phyloP scores from a whole-genome alignment of 2,113 vertebrate genomes.

The Ploceus nigricollis region DNA sequence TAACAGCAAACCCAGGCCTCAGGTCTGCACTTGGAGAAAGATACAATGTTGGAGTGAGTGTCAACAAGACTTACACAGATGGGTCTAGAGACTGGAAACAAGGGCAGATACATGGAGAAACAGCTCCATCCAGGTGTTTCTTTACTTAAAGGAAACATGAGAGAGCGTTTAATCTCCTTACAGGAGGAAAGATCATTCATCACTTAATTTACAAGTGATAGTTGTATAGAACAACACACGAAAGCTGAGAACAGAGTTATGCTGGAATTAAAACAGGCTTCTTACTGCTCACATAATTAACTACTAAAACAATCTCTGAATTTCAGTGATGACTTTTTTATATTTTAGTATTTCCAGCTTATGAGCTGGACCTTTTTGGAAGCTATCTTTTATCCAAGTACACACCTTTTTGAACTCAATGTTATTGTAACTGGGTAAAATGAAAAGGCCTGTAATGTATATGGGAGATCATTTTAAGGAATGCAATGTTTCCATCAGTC shows the following conservation, averaged over 20 bases:
- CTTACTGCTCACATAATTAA: not conserved
- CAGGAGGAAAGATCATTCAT: not conserved
- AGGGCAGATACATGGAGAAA: not conserved
- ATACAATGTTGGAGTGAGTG: rapidly evolving
- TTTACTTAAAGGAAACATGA: not conserved
- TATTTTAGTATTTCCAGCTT: not conserved
- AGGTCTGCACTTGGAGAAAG: not conserved
- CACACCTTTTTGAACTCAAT: not conserved
- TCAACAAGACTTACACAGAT: not conserved
- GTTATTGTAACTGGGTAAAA: not conserved
- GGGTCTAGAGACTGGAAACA: not conserved
- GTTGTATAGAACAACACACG: not conserved
- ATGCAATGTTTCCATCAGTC: not conserved
- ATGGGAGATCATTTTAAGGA: not conserved
- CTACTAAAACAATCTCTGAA: not conserved
- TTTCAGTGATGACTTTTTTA: not conserved
- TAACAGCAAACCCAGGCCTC: not conserved
- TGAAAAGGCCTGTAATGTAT: not conserved
- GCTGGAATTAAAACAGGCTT: not conserved
- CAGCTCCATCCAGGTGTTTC: not conserved
- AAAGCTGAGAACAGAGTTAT: not conserved
- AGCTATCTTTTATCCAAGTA: not conserved
- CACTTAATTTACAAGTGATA: not conserved
- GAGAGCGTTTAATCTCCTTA: not conserved
- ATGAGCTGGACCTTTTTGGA: not conserved